phyloP scores from a whole-genome alignment of 2,797 vertebrate genomes.

The Anableps anableps region DNA sequence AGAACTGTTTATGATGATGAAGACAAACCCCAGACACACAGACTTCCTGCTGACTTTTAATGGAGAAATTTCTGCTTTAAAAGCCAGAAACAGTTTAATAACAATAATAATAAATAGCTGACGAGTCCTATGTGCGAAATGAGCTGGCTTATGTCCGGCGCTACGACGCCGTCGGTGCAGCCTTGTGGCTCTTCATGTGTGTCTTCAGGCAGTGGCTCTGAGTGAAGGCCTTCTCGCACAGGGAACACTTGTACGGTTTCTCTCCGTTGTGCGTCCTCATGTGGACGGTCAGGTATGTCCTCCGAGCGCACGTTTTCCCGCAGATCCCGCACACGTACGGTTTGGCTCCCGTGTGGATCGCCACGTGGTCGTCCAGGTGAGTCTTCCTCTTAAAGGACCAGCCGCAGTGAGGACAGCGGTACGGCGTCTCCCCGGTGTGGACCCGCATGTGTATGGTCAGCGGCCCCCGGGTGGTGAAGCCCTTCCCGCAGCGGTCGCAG shows the following conservation, averaged over 20 bases:
- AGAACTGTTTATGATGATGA: neutral
- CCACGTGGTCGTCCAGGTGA: conserved; percentile 57
- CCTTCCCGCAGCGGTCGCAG: conserved; percentile 55
- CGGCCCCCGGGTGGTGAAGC: conserved; percentile 40
- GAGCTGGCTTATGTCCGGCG: too few relatives aligned
- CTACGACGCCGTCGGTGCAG: neutral
- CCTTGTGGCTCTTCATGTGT: conserved; percentile 63
- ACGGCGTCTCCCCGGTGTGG: conserved; percentile 65
- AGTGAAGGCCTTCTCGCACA: conserved; percentile 64
- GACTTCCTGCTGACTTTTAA: neutral
- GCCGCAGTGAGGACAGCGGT: conserved; percentile 61
- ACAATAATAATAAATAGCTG: neutral
- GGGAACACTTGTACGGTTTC: conserved; percentile 59
- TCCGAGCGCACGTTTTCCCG: conserved; percentile 64
- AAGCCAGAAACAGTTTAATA: neutral
- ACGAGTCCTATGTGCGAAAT: neutral
- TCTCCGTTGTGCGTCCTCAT: conserved; percentile 71
- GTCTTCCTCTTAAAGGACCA: conserved; percentile 62
- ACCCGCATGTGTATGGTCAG: conserved; percentile 56
- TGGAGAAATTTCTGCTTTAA: neutral
- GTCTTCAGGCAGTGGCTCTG: conserved; percentile 71
- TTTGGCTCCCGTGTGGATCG: conserved; percentile 51
- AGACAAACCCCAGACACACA: neutral
- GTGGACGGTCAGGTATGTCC: conserved; percentile 58
- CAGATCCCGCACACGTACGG: conserved; percentile 57